phyloP scores from a whole-genome alignment of 2,888 invertebrate genomes.

The Seladonia tumulorum region DNA sequence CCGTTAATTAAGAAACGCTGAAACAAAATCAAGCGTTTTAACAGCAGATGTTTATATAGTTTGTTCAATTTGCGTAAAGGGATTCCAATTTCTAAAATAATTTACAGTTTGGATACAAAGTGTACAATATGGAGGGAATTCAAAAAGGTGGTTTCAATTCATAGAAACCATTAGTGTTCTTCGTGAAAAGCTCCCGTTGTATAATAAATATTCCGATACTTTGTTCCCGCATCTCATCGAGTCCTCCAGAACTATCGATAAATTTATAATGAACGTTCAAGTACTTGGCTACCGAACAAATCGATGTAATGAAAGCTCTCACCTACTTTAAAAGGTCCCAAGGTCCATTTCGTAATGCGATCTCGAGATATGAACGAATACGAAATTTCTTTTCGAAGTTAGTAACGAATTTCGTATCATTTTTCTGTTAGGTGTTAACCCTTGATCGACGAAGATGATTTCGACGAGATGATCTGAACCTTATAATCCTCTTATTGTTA shows the following conservation, averaged over 20 bases:
- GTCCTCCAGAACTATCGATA: conserved; percentile 51
- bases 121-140: neutral
- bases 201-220: conserved; percentile 53
- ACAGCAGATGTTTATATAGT: neutral
- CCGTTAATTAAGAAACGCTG: too few relatives aligned
- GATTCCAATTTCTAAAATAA: neutral
- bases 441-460: neutral
- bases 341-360: conserved; percentile 30
- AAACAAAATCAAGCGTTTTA: neutral
- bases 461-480: neutral
- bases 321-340: conserved; percentile 48
- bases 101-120: neutral
- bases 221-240: conserved; percentile 29
- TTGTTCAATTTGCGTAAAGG: neutral
- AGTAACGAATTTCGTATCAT: neutral
- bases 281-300: conserved; percentile 21
- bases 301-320: conserved; percentile 43
- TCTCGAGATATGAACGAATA: conserved; percentile 27
- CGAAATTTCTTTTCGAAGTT: conserved; percentile 15
- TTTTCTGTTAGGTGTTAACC: neutral
- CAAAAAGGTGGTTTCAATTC: conserved; percentile 21
- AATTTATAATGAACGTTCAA: conserved; percentile 60
- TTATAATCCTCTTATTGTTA: neutral
- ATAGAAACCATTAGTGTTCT: conserved; percentile 14
- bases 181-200: conserved; percentile 16